Evolutionary conservation across 2,888 invertebrate species (phyloP), one percentile per base, ranked within the genome.

Genomic region (Brachypalpus laphriformis): DNA sequence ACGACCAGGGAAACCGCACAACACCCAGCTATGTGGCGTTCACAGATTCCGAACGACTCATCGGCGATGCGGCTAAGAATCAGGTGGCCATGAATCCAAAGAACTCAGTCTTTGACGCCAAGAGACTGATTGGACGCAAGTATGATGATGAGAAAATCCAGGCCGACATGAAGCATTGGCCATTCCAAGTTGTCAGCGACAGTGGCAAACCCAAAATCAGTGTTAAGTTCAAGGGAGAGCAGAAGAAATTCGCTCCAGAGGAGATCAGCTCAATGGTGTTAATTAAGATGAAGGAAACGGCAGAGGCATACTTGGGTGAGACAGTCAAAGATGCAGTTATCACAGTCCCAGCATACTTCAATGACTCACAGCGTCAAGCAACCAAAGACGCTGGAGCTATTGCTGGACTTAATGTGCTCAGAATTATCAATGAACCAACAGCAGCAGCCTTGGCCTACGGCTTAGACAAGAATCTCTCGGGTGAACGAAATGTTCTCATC

Each of bases 351-450:
- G 97, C 97, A 87, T 97, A 97, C 92, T 97, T 97, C 93, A 97
- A 97, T 89, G 97, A 97, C 91, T 96, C 97, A 3, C 97, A 97
- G 91, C 94, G 97, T 88, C 97, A 97, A 92, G 97, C 96, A 90
- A 98, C 98, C 95, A 98, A 98, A 93, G 96, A 96, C 93, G 96
- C 98, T 87, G 98, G 98, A 88, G 95, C 96, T 89, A 96, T 97
- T 92, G 96, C 98, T 88, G 98, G 97, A 74, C 92, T 98, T 87
- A 97, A 98, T 90, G 97, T 98, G 83, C 93, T 98, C 87, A 94
- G 98, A 90, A 98, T 98, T 88, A 97, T 97, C 90, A 97, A 97
- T 90, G 98, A 98, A 92, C 98, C 98, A 3, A 98, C 97, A 56
- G 97, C 96, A 86, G 97, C 97, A 86, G 98, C 98, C 89, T 95